Conservation (phyloP, 2,113 vertebrate genomes). For the Indri indri region DNA sequence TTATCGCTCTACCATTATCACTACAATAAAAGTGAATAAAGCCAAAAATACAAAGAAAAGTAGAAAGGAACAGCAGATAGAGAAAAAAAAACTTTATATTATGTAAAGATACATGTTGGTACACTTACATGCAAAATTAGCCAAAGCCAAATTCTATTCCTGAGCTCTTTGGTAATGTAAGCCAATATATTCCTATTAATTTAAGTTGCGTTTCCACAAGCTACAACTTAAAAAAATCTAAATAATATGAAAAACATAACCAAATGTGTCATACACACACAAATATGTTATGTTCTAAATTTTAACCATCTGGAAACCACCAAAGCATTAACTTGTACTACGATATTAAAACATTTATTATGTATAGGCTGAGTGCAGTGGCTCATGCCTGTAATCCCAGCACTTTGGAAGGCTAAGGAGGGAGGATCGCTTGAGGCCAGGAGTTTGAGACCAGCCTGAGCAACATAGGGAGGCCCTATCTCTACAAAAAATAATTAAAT, state of each 20-base stretch:
- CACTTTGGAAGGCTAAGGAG: too few relatives aligned
- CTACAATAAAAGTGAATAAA: neutral
- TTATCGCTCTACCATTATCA: neutral
- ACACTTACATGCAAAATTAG: neutral
- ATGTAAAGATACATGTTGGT: neutral
- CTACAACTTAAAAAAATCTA: constrained; percentile 3
- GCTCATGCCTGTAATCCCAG: too few relatives aligned
- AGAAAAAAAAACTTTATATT: neutral
- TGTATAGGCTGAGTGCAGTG: neutral
- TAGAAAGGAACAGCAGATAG: neutral
- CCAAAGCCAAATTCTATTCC: neutral
- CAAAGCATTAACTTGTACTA: neutral
- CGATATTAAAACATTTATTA: neutral
- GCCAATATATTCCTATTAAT: neutral
- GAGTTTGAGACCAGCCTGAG: too few relatives aligned
- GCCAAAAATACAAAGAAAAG: neutral
- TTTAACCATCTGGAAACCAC: neutral
- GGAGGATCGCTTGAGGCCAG: too few relatives aligned
- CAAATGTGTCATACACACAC: neutral
- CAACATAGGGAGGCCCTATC: too few relatives aligned
- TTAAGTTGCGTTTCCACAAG: constrained; percentile 26
- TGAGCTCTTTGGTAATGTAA: constrained; percentile 19
- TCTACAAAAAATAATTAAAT: neutral
- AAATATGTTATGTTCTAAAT: neutral
- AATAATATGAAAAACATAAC: constrained; percentile 44